Conservation (phyloP, 1,140 invertebrate species). For the Drosophila setifemur region DNA sequence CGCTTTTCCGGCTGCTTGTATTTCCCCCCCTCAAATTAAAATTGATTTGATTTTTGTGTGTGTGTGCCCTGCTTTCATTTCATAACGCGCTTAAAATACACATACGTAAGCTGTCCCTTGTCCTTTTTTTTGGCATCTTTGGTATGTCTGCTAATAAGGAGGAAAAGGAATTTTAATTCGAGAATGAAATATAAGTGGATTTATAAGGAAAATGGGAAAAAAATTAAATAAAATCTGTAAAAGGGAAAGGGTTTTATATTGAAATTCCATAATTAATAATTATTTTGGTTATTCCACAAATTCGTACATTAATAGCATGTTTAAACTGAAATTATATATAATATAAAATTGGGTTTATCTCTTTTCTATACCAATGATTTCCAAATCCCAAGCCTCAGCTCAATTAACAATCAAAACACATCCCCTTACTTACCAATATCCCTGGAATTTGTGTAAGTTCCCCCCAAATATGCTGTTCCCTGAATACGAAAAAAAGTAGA, state of each 20-base stretch:
- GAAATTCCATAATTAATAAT: neutral
- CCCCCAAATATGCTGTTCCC: neutral
- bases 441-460: constrained; percentile 37
- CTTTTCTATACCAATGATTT: too few relatives aligned
- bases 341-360: too few relatives aligned
- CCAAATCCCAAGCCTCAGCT: neutral
- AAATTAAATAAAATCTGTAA: too few relatives aligned
- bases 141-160: constrained; percentile 62
- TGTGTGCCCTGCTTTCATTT: constrained; percentile 7
- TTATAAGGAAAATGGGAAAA: neutral
- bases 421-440: constrained; percentile 10
- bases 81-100: constrained; percentile 61
- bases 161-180: constrained; percentile 53
- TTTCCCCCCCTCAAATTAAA: constrained; percentile 71
- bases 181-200: constrained; percentile 2
- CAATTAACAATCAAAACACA: constrained; percentile 34
- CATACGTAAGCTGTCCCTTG: constrained; percentile 42
- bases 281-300: neutral
- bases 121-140: constrained; percentile 39
- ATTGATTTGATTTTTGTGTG: constrained; percentile 78
- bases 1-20: constrained; percentile 45
- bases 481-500: neutral
- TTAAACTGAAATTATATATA: too few relatives aligned
- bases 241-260: neutral
- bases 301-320: too few relatives aligned